Evolutionary conservation across 2,888 invertebrate genomes (phyloP), one percentile per base, ranked within the genome.

Genomic region (Neuroscelio doddi): DNA sequence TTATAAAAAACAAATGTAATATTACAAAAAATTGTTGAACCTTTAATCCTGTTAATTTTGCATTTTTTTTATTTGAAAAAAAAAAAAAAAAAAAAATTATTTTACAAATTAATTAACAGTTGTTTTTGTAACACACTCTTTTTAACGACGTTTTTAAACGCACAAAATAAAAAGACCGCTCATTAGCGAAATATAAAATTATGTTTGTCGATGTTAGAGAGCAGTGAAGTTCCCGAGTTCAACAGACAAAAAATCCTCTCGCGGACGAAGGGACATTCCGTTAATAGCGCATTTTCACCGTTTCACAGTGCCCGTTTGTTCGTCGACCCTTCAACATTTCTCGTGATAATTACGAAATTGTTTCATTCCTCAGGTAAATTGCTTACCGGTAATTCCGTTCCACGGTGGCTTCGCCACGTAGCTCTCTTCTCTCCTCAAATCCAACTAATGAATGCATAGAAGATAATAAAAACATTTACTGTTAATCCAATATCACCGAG

Each of bases 391-490:
- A 42, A 58, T 53, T 64, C 45, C 49, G 49, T 52, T 51, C 41
- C 42, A 38, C 53, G 58, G 29, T 24, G 29, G 8, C 29, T 44
- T 10, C 29, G 27, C 44, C 8, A 24, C 29, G 27, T 14, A 15
- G 16, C 24, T 42, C 26, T 10, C 27, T 44, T 12, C 24, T 29
- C 29, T 15, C 38, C 24, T 17, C 10, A 26, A 42, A 24, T 9
- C n/a, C 44, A 30, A 46, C 51, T 57, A 55, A 62, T 55, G 41
- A 57, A 63, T 42, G 56, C 46, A 38, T 21, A n/a, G 47, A 47
- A 46, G 12, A 34, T 29, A 26, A 30, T 41, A 56, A 63, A 57
- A 63, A 63, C 46, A 29, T 56, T 63, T 51, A 63, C 56, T 51
- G 63, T 63, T 63, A 56, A 46, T 34, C 44, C 26, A 36, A 51